These are phyloP conservation scores for Rhynchonycteris naso DNA, from an alignment of 2,797 vertebrate genomes.

Conservation along the genomic window DNA sequence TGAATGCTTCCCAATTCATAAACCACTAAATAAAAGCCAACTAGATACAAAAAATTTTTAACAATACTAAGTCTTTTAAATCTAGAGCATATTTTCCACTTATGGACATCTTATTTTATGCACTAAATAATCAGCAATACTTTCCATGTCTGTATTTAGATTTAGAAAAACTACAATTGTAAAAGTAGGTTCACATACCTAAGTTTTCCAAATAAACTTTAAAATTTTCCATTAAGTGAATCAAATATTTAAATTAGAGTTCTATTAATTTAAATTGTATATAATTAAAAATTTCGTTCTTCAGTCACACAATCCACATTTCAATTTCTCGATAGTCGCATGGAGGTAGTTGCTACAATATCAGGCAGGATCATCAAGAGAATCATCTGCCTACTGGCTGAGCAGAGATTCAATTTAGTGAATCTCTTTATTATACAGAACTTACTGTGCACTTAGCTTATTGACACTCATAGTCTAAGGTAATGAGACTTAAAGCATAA, in stretches of 20 bases:
- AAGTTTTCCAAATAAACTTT: not conserved
- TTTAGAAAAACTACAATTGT: not conserved
- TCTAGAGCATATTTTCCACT: not conserved
- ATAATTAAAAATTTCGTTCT: not conserved
- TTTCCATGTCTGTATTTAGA: not conserved
- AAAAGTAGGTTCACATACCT: not conserved
- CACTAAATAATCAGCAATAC: not conserved
- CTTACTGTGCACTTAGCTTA: not conserved
- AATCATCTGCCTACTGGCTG: not conserved
- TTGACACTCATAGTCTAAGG: not conserved
- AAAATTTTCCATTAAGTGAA: not conserved
- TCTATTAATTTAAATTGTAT: not conserved
- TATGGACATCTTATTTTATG: not conserved
- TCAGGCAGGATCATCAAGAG: not conserved
- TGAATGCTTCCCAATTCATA: not conserved
- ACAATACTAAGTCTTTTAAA: not conserved
- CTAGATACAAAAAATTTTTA: not conserved
- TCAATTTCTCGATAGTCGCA: not conserved
- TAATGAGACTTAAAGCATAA: not conserved
- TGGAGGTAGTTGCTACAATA: not conserved
- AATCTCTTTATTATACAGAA: not conserved
- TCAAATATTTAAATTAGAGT: not conserved
- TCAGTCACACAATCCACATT: not conserved
- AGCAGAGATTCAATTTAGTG: not conserved
- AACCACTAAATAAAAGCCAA: not conserved